Evolutionary conservation across 2,888 invertebrate genomes (phyloP).

Genomic region (Drosophila monieri): DNA sequence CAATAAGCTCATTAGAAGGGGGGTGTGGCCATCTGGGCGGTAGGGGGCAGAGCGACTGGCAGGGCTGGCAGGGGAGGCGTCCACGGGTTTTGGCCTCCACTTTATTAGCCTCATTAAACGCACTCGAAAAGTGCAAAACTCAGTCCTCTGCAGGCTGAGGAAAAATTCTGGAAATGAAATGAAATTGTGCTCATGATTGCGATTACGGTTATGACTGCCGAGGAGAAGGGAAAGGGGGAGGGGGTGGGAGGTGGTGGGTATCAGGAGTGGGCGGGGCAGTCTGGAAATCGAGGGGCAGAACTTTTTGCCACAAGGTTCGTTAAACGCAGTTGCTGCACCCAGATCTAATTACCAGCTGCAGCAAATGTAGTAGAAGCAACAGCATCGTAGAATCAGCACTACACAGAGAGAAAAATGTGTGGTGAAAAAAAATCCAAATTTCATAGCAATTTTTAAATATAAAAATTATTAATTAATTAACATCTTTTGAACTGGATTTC

Average conservation of each 20-base stretch:
- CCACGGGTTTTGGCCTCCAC: constrained; percentile 31
- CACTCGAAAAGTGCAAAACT: constrained; percentile 49
- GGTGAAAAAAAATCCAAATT: no score
- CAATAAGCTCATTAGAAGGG: constrained; percentile 54
- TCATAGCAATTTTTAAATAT: no score
- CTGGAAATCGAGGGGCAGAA: constrained; percentile 22
- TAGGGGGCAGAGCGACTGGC: background rate
- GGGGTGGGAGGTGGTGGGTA: background rate
- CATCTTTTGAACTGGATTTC: no score
- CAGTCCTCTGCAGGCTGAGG: constrained; percentile 13
- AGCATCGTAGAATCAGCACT: constrained; percentile 21
- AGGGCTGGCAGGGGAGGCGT: background rate
- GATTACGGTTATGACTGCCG: constrained; percentile 70
- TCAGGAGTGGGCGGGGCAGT: no score
- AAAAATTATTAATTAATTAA: no score
- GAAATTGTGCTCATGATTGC: constrained; percentile 76
- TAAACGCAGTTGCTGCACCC: constrained; percentile 35
- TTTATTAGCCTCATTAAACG: constrained; percentile 72
- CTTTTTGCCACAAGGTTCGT: constrained; percentile 54
- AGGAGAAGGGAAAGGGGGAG: background rate
- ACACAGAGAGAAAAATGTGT: background rate
- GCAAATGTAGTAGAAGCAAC: constrained; percentile 37
- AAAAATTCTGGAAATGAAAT: constrained; percentile 53
- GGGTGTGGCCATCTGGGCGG: no score
- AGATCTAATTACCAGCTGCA: constrained; percentile 64